A percentile compares a stretch with the other conserved stretches of the same genome.
phyloP scores from a whole-genome alignment of 1,140 invertebrate genomes.

The Drosophila bifasciata region DNA sequence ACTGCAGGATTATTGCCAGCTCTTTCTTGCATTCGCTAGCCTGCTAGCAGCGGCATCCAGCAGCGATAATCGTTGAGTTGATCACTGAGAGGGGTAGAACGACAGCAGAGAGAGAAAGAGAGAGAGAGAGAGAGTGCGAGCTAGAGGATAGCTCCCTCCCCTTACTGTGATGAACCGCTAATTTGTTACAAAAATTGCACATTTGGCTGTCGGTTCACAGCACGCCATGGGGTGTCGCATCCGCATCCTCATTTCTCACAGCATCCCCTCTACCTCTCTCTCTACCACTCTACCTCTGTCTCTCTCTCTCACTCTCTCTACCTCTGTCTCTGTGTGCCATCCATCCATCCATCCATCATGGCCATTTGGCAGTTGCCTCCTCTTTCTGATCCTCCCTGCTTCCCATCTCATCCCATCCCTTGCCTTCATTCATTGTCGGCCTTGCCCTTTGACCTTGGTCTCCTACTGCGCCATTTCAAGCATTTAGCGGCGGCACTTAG shows the following conservation, averaged over 20 bases:
- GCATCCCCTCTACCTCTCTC: slow-evolving; percentile 61
- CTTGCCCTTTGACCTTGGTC: slow-evolving; percentile 68
- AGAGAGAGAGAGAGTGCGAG: no score
- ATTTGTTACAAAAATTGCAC: slow-evolving; percentile 80
- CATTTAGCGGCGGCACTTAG: slow-evolving; percentile 65
- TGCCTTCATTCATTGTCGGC: slow-evolving; percentile 43
- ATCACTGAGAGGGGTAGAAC: slow-evolving; percentile 2
- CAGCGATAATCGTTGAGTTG: slow-evolving; percentile 46
- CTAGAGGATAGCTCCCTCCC: not conserved
- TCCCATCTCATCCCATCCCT: not conserved
- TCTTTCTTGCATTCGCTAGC: slow-evolving; percentile 2
- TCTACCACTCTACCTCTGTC: no score
- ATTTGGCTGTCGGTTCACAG: slow-evolving; percentile 46
- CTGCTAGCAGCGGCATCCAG: slow-evolving; percentile 29
- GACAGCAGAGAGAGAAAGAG: not conserved
- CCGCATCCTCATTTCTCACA: slow-evolving; percentile 41
- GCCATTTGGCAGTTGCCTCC: slow-evolving; percentile 70
- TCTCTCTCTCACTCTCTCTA: not conserved
- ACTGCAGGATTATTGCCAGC: slow-evolving; percentile 14
- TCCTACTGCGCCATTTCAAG: slow-evolving; percentile 69
- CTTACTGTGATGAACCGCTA: slow-evolving; percentile 54
- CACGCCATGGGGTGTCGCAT: slow-evolving; percentile 54
- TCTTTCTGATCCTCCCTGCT: slow-evolving; percentile 4
- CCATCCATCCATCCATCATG: slow-evolving; percentile 67
- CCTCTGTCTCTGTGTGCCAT: not conserved